These are phyloP conservation scores for Cataglyphis albicans DNA, from an alignment of 2,888 invertebrate genomes.

Conservation along the genomic window DNA sequence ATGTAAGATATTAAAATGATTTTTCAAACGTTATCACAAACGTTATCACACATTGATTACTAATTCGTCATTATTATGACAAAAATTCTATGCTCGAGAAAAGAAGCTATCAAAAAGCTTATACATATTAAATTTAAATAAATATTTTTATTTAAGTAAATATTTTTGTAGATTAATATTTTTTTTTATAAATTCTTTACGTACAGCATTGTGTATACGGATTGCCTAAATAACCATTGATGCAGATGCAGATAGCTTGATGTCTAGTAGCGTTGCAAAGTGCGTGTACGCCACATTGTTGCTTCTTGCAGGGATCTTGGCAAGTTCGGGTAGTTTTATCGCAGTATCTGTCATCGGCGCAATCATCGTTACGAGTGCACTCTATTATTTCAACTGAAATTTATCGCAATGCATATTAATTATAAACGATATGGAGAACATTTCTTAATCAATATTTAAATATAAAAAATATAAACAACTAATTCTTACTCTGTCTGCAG, in stretches of 20 bases:
- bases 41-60: neutral
- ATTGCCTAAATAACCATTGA: constrained; percentile 92
- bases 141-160: neutral
- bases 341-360: constrained; percentile 92
- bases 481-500: constrained; percentile 87
- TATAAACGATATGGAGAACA: neutral
- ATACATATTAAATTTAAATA: neutral
- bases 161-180: neutral
- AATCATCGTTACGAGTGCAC: constrained; percentile 91
- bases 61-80: neutral
- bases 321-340: constrained; percentile 90
- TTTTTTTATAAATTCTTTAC: constrained; percentile 76
- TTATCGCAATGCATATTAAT: neutral
- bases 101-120: neutral
- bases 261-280: constrained; percentile 93
- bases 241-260: constrained; percentile 92
- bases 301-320: constrained; percentile 92
- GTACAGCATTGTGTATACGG: constrained; percentile 91
- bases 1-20: neutral
- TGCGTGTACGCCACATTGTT: constrained; percentile 92
- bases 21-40: neutral
- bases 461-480: neutral
- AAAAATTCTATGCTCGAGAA: neutral
- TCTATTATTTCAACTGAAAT: constrained; percentile 84
- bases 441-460: neutral